Percentiles rank a stretch among this genome's conserved stretches.
Evolutionary conservation across 1,140 invertebrate genomes (phyloP).

Genomic region (Drosophila parvula): DNA sequence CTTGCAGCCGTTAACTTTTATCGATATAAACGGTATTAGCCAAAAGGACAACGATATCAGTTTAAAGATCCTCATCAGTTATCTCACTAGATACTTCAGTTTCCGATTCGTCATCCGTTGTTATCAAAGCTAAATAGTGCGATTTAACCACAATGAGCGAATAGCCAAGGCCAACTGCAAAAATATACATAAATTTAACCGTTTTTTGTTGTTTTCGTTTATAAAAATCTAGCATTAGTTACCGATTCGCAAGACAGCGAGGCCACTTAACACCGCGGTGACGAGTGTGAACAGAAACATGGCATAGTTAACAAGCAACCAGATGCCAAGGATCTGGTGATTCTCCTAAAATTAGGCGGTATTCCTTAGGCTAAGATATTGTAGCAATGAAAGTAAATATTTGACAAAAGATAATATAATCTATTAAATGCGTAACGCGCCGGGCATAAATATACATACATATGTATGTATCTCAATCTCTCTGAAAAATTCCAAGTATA

Average conservation of each 20-base stretch:
- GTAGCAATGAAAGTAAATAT: neutral
- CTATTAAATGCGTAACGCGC: neutral
- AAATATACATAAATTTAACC: neutral
- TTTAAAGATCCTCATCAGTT: neutral
- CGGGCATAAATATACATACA: too few species aligned
- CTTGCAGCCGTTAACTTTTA: too few species aligned
- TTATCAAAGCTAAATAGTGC: conserved; percentile 1
- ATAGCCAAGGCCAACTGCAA: conserved; percentile 16
- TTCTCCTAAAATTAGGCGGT: conserved; percentile 3
- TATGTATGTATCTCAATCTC: neutral
- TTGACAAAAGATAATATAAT: neutral
- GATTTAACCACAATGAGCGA: conserved; percentile 32
- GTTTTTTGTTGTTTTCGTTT: too few species aligned
- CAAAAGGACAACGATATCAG: too few species aligned
- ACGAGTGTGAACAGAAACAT: conserved; percentile 30
- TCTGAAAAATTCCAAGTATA: too few species aligned
- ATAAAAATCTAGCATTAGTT: neutral
- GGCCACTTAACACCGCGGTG: conserved; percentile 23
- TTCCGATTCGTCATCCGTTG: neutral
- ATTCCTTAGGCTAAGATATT: too few species aligned
- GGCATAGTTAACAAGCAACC: conserved; percentile 33
- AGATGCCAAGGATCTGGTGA: conserved; percentile 13
- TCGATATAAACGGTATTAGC: too few species aligned
- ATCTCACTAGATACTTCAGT: neutral
- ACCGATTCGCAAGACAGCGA: conserved; percentile 14